These are phyloP conservation scores for Pemphigus obesinymphae DNA, from an alignment of 1,140 invertebrate species.

Conservation along the genomic window DNA sequence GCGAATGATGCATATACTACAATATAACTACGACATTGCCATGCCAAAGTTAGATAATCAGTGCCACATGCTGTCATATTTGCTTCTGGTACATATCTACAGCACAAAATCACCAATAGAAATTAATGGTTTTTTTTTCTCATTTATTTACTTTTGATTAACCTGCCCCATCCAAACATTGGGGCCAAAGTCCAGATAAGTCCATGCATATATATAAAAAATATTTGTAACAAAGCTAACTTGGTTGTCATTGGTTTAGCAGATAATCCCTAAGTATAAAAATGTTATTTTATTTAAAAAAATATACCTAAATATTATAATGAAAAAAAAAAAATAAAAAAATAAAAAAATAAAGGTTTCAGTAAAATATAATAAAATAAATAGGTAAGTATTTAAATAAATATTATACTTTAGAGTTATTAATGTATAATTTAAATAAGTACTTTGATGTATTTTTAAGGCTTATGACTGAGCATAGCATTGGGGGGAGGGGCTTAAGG, in stretches of 20 bases:
- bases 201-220: conserved; percentile 66
- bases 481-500: no score
- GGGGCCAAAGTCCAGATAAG: conserved; percentile 66
- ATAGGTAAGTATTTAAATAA: no score
- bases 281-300: no score
- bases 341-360: no score
- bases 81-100: conserved; percentile 78
- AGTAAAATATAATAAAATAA: no score
- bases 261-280: conserved; percentile 57
- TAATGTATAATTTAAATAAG: no score
- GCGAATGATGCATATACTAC: conserved; percentile 65
- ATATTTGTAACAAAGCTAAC: conserved; percentile 62
- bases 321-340: no score
- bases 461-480: no score
- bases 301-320: no score
- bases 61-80: conserved; percentile 82
- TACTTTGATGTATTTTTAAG: no score
- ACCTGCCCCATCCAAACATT: conserved; percentile 76
- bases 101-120: conserved; percentile 22
- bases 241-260: conserved; percentile 66
- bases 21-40: conserved; percentile 63
- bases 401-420: no score
- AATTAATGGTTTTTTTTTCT: not conserved
- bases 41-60: conserved; percentile 69
- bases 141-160: conserved; percentile 45